These are phyloP conservation scores for Patella depressa DNA, from an alignment of 2,888 invertebrate species.

Conservation along the genomic window DNA sequence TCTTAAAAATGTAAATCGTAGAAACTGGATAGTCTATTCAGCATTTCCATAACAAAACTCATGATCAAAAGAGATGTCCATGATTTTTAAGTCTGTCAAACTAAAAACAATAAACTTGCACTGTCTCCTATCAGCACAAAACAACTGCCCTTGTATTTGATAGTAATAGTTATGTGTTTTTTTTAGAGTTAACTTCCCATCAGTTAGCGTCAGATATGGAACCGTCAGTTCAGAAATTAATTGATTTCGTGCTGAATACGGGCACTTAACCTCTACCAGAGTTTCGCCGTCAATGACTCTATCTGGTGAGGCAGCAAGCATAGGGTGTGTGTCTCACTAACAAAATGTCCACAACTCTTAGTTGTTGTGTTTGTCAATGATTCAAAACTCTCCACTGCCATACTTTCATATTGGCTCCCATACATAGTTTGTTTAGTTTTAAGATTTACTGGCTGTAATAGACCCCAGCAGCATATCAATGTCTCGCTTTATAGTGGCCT, in stretches of 20 bases:
- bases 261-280: neutral
- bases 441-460: too few relatives aligned
- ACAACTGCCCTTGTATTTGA: neutral
- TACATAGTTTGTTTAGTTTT: neutral
- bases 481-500: too few relatives aligned
- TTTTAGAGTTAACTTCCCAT: neutral
- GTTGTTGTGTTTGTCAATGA: neutral
- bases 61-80: neutral
- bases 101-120: neutral
- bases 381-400: neutral
- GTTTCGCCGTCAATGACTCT: neutral
- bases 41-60: neutral
- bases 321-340: neutral
- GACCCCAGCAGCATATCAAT: too few relatives aligned
- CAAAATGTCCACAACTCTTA: neutral
- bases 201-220: neutral
- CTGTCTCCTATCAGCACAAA: neutral
- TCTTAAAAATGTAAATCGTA: neutral
- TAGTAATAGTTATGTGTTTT: neutral
- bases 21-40: neutral
- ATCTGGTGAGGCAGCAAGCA: neutral
- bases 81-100: neutral
- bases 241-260: neutral
- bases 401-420: neutral
- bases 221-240: neutral